Evolutionary conservation across 2,888 invertebrate species (phyloP), one percentile per base, ranked within the genome.

Genomic region (Catocala sponsa): DNA sequence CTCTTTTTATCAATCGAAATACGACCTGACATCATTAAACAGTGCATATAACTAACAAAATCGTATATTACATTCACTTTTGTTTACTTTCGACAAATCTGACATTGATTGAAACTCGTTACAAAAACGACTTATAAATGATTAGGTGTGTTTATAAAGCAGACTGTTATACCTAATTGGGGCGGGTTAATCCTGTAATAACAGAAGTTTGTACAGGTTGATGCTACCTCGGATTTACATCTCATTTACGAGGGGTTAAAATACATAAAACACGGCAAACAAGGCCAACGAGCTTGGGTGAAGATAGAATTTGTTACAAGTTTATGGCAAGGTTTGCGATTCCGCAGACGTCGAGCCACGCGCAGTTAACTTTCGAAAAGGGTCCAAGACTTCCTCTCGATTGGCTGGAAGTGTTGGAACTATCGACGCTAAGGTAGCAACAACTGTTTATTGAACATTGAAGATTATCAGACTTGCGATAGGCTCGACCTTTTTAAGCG

Each of bases 171-270:
- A 65, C 69, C 58, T 76, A 76, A 78, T 78, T 74, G 63, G 64
- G 63, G 70, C 56, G 53, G 56, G 70, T 68, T 81, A 82, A 82
- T 79, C 72, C 72, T 43, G 57, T 78, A 77, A 81, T 79, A 78
- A 78, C 74, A 67, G 59, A 75, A 76, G 75, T 79, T 79, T 79
- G 72, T 78, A 72, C 80, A 80, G 81, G 81, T 81, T 74, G 66
- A 72, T 73, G 70, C 51, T 70, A 67, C 72, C 70, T 68, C 57
- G 81, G 81, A 84, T 85, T 86, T 78, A 84, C 86, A 85, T 86
- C 82, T 83, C 80, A 85, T 84, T 85, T 79, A 74, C 67, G 67
- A 75, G 71, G 78, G 77, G 72, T 75, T 75, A 77, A 68, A 74
- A 73, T 66, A 76, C 60, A 74, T 74, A 68, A 72, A 72, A 74